Conservation (phyloP, 2,888 invertebrate species). For the Matsumyia berberina region DNA sequence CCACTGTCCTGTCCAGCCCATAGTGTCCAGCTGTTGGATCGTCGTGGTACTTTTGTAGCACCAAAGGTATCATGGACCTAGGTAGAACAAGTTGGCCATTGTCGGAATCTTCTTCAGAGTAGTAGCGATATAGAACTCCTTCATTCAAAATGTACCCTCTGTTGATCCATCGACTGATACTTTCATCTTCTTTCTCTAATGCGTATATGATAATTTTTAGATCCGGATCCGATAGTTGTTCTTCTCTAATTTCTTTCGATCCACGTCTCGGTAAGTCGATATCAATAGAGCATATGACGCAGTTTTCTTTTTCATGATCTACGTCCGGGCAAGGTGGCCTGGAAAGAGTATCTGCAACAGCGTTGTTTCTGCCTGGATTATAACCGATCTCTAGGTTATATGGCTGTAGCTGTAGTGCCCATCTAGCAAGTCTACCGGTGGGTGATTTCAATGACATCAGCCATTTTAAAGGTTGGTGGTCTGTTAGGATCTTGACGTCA, state of each 20-base stretch:
- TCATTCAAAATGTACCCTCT: slow-evolving; percentile 27
- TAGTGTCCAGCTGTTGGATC: slow-evolving; percentile 72
- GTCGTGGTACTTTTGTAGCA: slow-evolving; percentile 67
- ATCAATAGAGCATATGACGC: neutral
- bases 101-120: slow-evolving; percentile 34
- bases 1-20: slow-evolving; percentile 60
- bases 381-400: slow-evolving; percentile 1
- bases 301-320: neutral
- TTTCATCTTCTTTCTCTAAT: too few relatives aligned
- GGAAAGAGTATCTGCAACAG: neutral
- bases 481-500: neutral
- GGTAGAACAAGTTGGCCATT: slow-evolving; percentile 49
- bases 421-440: slow-evolving; percentile 3
- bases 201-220: neutral
- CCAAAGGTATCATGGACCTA: slow-evolving; percentile 36
- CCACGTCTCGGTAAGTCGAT: neutral
- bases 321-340: neutral
- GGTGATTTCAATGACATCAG: slow-evolving; percentile 1
- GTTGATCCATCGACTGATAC: slow-evolving; percentile 10
- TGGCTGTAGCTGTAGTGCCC: slow-evolving; percentile 3
- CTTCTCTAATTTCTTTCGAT: neutral
- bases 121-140: slow-evolving; percentile 56
- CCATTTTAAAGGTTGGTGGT: slow-evolving; percentile 14
- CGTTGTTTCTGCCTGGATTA: neutral
- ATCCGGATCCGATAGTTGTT: neutral